Evolutionary conservation across 2,113 vertebrate species (phyloP).

Genomic region (Megalops atlanticus): DNA sequence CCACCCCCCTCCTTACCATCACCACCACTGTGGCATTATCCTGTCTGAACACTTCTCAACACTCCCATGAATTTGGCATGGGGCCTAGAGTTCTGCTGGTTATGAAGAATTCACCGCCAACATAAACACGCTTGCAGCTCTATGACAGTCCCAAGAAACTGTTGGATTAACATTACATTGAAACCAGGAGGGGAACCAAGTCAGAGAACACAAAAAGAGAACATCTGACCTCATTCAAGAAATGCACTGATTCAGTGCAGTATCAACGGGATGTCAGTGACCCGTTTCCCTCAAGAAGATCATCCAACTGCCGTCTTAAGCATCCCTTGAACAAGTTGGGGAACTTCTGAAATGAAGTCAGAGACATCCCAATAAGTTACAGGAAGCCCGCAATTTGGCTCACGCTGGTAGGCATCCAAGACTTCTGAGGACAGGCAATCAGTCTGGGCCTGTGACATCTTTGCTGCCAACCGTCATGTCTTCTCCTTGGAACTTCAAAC

Average conservation of each 20-base stretch:
- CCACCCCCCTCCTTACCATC: background rate
- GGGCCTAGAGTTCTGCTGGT: background rate
- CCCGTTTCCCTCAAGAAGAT: no score
- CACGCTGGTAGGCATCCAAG: no score
- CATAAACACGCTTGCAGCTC: background rate
- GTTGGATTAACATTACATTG: background rate
- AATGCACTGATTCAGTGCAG: no score
- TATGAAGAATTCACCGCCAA: background rate
- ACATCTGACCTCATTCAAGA: background rate
- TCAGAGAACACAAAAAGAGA: background rate
- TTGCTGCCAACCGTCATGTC: conserved; percentile 44
- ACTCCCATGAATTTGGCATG: background rate
- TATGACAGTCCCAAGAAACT: background rate
- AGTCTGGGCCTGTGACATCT: conserved; percentile 26
- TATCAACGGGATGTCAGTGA: no score
- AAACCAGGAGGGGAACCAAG: background rate
- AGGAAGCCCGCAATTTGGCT: no score
- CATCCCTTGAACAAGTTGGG: no score
- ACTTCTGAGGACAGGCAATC: no score
- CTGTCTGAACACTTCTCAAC: background rate
- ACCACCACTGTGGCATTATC: background rate
- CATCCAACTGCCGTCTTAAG: no score
- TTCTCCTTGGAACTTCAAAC: conserved; percentile 55
- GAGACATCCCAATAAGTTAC: no score
- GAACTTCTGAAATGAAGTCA: no score